These are phyloP conservation scores for Diarsia brunnea DNA, from an alignment of 2,888 invertebrate species.

Conservation along the genomic window DNA sequence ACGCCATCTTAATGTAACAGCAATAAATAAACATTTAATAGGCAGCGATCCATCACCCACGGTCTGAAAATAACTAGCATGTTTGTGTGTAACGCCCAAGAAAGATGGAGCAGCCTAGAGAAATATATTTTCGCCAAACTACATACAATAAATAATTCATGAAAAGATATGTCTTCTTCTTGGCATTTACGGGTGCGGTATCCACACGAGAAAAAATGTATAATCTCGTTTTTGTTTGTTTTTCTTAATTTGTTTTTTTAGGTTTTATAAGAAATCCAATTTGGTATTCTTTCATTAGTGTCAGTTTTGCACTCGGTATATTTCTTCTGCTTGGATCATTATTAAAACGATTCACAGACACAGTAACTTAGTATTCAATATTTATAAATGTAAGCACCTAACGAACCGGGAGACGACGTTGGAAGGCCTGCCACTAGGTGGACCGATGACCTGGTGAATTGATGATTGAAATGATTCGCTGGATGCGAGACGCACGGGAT, in stretches of 20 bases:
- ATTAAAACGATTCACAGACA: not conserved
- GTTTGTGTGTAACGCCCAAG: not conserved
- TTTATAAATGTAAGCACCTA: too few relatives aligned
- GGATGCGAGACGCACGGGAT: too few relatives aligned
- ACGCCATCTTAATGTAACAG: too few relatives aligned
- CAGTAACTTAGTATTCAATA: not conserved
- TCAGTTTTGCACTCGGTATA: not conserved
- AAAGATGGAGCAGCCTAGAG: constrained; percentile 10
- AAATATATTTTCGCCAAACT: constrained; percentile 25
- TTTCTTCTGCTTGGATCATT: not conserved
- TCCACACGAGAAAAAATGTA: not conserved
- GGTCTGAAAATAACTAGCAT: not conserved
- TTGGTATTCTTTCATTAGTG: not conserved
- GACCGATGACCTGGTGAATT: too few relatives aligned
- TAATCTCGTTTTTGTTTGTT: not conserved
- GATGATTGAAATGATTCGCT: too few relatives aligned
- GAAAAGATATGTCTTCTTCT: constrained; percentile 37
- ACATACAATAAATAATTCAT: constrained; percentile 62
- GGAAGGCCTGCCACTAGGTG: too few relatives aligned
- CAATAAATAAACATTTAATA: not conserved
- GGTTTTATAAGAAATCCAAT: not conserved
- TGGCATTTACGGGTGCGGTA: not conserved
- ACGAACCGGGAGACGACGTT: too few relatives aligned
- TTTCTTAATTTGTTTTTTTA: not conserved
- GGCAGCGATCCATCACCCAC: not conserved